Base-by-base conservation (phyloP, 2,797 vertebrate genomes). In the Propithecus perrieri region DNA sequence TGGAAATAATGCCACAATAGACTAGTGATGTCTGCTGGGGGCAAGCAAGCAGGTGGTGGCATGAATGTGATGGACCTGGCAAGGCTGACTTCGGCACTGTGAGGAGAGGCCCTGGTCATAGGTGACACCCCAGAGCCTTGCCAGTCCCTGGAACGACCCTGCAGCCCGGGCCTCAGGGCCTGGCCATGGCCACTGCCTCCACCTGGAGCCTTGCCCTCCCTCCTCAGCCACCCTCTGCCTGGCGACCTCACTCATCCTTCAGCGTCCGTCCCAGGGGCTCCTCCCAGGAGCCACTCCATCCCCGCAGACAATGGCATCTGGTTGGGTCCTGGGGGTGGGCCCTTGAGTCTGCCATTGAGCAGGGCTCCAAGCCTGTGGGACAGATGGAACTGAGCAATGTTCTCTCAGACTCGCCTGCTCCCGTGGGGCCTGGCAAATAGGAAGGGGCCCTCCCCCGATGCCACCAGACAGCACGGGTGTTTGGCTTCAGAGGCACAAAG, bases 21-120 rank as follows among this genome's bases (percentile, higher is more conserved):
- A 41, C 71, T 24, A 5, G 1, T 13, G 59, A 55, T 14, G 71
- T 35, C 72, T 48, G 43, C 69, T 7, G 3, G 26, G 65, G 78
- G 26, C 4, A 14, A 30, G 0, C 0, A 3, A 26, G 69, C 12
- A 9, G 4, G 46, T 5, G 7, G 55, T 0, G 14, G 3, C 48
- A 0, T 0, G 3, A 38, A 11, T 0, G 20, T 9, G 8, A 0
- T 0, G 7, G 26, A 10, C 11, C 5, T 35, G 17, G 61, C 61
- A 20, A 24, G 18, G 35, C 30, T 8, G 18, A 17, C 4, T 5
- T 35, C 41, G 79, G 17, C 79, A 4, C 59, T 43, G 0, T 7
- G 38, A 55, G 41, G 81, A 53, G 41, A 63, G 50, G 4, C 55
- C 33, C 15, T 28, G 33, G 24, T 14, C 20, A 55, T 12, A 4